Percentiles rank a stretch among this genome's conserved stretches.
phyloP scores from a whole-genome alignment of 2,113 vertebrate genomes.

The Alligator mississippiensis region DNA sequence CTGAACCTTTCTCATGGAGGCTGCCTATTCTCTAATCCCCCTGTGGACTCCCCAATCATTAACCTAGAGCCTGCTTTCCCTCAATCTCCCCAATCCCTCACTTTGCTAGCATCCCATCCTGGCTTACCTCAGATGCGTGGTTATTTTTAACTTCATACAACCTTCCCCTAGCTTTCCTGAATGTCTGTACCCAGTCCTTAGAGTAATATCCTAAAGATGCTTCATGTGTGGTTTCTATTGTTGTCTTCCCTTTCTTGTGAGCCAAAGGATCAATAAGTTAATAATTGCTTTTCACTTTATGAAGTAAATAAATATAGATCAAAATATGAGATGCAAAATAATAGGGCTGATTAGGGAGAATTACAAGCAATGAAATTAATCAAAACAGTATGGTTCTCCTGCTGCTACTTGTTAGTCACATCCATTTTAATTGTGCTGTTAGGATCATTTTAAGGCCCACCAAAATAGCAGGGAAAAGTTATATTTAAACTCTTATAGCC shows the following conservation, averaged over 20 bases:
- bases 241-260: background rate
- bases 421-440: accelerated
- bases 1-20: no score
- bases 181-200: no score
- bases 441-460: background rate
- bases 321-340: background rate
- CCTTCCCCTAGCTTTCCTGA: no score
- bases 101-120: no score
- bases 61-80: no score
- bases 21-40: no score
- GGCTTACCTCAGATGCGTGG: no score
- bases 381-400: background rate
- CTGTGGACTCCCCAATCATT: no score
- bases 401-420: background rate
- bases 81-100: no score
- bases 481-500: background rate
- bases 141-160: no score
- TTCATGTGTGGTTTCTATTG: background rate
- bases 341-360: background rate
- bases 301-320: background rate
- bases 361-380: background rate
- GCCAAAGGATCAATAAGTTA: accelerated
- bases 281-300: background rate
- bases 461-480: background rate
- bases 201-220: background rate